Evolutionary conservation across 1,140 invertebrate species (phyloP), one percentile per base, ranked within the genome.

Genomic region (Lepidostoma basale): DNA sequence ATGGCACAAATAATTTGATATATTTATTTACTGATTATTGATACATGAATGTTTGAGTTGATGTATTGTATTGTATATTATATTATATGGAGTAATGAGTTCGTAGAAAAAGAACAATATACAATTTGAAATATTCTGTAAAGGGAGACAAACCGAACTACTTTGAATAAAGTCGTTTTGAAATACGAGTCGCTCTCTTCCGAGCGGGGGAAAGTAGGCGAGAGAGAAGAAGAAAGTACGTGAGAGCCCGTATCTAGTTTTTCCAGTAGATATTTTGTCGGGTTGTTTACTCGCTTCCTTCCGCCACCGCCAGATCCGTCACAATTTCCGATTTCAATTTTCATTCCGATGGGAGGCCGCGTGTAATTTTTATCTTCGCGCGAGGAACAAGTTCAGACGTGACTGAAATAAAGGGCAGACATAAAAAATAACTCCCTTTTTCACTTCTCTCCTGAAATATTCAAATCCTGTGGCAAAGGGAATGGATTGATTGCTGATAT

Each of bases 301-400:
- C 64, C 54, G 28, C 22, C 23, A 40, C 44, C 18, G 36, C 42
- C 18, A 39, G 52, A 67, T 58, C 52, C 52, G 33, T 40, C 44
- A 60, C 56, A 60, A 60, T 67, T 59, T 67, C 56, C 54, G 63
- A 36, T 67, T 67, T 67, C 64, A 60, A 66, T 66, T 42, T 66
- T 66, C 23, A 18, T 28, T 56, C 26, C 30, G 14, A n/a, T 59
- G 22, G 23, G 56, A 39, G 20, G 56, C 36, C 25, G 8, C 18
- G 8, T 14, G 36, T 60, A 60, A 60, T 60, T 60, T 42, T 60
- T 60, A 42, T 40, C 39, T 40, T 8, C 12, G 36, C 39, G 36
- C 23, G 5, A 25, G 23, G 49, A 54, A 54, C 20, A 42, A 60
- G 36, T 40, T 60, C 22, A 16, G 23, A 60, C 56, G 56, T 42